Conservation (phyloP, 2,113 vertebrate genomes). For the Vulpes lagopus region DNA sequence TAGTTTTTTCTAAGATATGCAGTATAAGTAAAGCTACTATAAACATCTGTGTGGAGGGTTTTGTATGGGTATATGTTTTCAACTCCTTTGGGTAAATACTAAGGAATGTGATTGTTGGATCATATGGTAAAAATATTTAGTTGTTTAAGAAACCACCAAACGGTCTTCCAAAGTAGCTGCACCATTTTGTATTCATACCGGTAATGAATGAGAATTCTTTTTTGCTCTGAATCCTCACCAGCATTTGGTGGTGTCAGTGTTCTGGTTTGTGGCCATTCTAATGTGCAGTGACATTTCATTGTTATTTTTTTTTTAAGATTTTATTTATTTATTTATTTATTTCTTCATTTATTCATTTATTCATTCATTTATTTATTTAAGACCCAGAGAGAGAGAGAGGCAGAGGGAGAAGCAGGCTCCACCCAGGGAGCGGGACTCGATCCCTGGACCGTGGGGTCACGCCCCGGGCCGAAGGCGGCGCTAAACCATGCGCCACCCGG, state of each 20-base stretch:
- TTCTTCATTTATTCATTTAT: no score
- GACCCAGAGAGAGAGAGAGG: no score
- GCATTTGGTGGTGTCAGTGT: background rate
- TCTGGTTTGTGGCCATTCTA: background rate
- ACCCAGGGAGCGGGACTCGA: accelerated
- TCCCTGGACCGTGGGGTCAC: no score
- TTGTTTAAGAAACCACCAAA: background rate
- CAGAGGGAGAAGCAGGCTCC: no score
- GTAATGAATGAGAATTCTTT: background rate
- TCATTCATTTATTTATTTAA: no score
- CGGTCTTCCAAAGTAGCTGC: background rate
- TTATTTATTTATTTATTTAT: no score
- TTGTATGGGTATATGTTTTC: background rate
- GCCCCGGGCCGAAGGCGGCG: no score
- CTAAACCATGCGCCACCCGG: no score
- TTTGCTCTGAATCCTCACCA: background rate
- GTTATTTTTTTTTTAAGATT: background rate
- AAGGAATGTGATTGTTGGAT: background rate
- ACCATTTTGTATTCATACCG: background rate
- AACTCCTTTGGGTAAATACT: background rate
- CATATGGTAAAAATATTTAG: background rate
- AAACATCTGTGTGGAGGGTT: background rate
- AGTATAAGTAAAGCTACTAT: conserved; percentile 2
- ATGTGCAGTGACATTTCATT: background rate
- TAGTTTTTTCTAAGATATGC: background rate